Conservation (phyloP, 1,140 invertebrate genomes). For the Zaprionus kolodkinae region DNA sequence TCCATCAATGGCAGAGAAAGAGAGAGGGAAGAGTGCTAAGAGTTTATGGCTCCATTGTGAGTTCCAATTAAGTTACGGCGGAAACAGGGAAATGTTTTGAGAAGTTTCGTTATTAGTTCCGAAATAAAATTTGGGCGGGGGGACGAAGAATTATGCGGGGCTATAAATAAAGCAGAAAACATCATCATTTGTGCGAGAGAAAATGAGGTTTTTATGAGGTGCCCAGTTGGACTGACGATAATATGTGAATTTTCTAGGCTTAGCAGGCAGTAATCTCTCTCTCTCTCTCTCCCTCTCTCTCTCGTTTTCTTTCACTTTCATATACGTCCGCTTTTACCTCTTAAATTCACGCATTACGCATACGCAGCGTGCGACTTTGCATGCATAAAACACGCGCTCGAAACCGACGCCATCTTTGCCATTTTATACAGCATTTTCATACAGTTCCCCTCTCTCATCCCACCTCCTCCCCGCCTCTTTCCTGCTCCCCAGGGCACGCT, state of each 20-base stretch:
- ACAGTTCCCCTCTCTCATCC: too few relatives aligned
- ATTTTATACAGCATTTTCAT: conserved; percentile 54
- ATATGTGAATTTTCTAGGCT: not conserved
- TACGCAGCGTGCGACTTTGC: conserved; percentile 73
- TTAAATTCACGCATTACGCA: conserved; percentile 41
- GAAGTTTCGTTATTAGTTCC: conserved; percentile 36
- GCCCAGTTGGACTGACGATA: not conserved
- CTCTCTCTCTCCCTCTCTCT: not conserved
- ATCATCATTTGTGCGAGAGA: not conserved
- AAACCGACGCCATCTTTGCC: conserved; percentile 6
- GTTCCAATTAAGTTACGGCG: conserved; percentile 57
- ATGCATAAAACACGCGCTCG: conserved; percentile 64
- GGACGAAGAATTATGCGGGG: not conserved
- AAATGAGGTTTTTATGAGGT: conserved; percentile 9
- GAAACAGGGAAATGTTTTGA: conserved; percentile 21
- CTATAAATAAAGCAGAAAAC: conserved; percentile 2
- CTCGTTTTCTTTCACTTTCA: not conserved
- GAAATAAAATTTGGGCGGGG: conserved; percentile 2
- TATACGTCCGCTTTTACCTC: not conserved
- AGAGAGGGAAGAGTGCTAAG: conserved; percentile 33
- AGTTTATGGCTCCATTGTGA: conserved; percentile 70
- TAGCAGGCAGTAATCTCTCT: not conserved
- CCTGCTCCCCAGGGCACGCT: too few relatives aligned
- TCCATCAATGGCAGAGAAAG: conserved; percentile 54
- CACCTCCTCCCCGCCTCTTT: too few relatives aligned